Percentiles rank a stretch among this genome's conserved stretches.
These are phyloP conservation scores for Ophion obscuratus DNA, from an alignment of 2,888 invertebrate genomes.

Conservation along the genomic window DNA sequence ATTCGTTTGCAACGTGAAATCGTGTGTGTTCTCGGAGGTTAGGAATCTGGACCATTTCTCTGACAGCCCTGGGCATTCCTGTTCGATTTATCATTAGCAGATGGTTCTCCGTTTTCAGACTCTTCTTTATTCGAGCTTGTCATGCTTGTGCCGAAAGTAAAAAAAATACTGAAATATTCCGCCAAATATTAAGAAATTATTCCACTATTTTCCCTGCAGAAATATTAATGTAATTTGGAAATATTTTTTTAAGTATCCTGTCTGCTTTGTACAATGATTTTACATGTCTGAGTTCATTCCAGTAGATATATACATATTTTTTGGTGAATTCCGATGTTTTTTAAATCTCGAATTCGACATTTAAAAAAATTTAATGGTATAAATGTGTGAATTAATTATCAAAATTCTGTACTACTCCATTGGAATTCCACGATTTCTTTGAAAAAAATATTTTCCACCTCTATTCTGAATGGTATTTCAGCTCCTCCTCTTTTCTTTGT, in stretches of 20 bases:
- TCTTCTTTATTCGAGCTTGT: neutral
- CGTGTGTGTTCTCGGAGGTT: constrained; percentile 46
- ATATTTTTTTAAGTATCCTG: too few species aligned
- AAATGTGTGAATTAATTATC: too few species aligned
- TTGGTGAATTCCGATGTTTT: too few species aligned
- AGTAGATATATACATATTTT: too few species aligned
- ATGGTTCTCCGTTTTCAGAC: neutral
- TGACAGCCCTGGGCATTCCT: constrained; percentile 37
- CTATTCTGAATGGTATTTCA: neutral
- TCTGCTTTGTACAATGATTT: too few species aligned
- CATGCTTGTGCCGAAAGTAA: neutral
- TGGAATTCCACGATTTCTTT: neutral
- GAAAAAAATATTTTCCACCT: neutral
- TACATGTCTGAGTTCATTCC: too few species aligned
- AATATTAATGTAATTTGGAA: neutral
- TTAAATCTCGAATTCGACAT: too few species aligned
- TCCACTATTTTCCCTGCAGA: neutral
- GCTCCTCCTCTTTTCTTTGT: too few species aligned
- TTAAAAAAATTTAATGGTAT: too few species aligned
- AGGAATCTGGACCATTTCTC: constrained; percentile 56
- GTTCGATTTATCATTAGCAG: constrained; percentile 1
- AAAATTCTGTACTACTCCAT: too few species aligned
- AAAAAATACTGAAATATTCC: neutral
- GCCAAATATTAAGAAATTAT: neutral
- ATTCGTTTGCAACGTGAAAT: neutral